Conservation (phyloP, 2,888 invertebrate species). For the Sussaba pulchella region DNA sequence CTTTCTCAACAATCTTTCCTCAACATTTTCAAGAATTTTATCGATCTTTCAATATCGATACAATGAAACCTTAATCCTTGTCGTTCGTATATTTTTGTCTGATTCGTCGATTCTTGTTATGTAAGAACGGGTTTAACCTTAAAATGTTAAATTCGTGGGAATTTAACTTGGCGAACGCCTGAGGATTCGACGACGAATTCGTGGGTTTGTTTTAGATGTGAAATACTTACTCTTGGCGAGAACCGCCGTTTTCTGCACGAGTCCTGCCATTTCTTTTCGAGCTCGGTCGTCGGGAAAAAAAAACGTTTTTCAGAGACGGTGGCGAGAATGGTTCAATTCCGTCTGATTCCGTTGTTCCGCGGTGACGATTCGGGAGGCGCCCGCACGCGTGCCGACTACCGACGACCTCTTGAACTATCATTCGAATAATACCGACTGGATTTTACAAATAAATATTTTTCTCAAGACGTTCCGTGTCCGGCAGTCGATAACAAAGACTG, state of each 20-base stretch:
- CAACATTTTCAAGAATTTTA: too few species aligned
- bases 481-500: too few species aligned
- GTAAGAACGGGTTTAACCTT: slow-evolving; percentile 47
- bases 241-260: slow-evolving; percentile 61
- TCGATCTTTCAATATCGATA: too few species aligned
- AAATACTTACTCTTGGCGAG: slow-evolving; percentile 71
- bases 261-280: slow-evolving; percentile 70
- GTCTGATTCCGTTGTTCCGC: slow-evolving; percentile 33
- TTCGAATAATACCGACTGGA: background rate
- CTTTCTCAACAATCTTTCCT: too few species aligned
- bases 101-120: slow-evolving; percentile 47
- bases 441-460: too few species aligned
- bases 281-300: slow-evolving; percentile 10
- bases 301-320: slow-evolving; percentile 32
- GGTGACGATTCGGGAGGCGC: background rate
- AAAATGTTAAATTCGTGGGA: background rate
- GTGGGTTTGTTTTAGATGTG: background rate
- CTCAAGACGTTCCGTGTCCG: too few species aligned
- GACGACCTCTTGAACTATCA: slow-evolving; percentile 31
- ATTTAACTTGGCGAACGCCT: background rate
- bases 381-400: background rate
- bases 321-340: slow-evolving; percentile 47
- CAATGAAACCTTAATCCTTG: background rate
- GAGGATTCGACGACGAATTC: background rate
- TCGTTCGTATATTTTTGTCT: background rate